Base-by-base conservation (phyloP, 2,888 invertebrate genomes). In the Drosophila affinis region DNA sequence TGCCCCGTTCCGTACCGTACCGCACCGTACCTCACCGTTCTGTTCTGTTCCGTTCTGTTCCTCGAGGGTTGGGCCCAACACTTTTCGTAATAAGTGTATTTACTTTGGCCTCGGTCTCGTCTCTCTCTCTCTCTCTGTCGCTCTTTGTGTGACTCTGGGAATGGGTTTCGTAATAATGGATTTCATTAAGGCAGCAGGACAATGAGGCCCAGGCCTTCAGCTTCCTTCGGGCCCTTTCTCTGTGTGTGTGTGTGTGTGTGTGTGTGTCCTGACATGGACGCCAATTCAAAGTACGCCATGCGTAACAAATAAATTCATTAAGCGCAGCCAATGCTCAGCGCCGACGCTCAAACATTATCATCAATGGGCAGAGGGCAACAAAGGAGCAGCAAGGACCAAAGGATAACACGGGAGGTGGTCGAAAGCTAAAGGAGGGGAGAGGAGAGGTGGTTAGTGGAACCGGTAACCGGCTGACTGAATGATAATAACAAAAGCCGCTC, bases 71-170 rank as follows among this genome's bases (percentile, higher is more conserved):
- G 70, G 70, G 78, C 75, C 81, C 75, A 88, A 88, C 83, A 88
- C 84, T 87, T 87, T 87, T 81, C 88, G 87, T 89, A 87, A 88
- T 88, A 83, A 87, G 88, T 87, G 88, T 83, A 84, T 88, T 88
- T 88, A 84, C 89, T 78, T 82, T 80, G 60, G 72, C 64, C 75
- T 58, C 56, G 32, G 34, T 48, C 12, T 21, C 58, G 32, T 21
- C 21, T 21, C 21, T 21, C 21, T 21, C 21, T 24, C 24, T 24
- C 24, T 24, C 24, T 46, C 46, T 64, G 39, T 34, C 18, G 39
- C 62, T 54, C 39, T 58, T 44, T 62, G 68, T 51, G 58, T 58
- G 52, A 52, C 60, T 39, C 53, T 77, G 82, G 58, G 78, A 89
- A 86, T 89, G 88, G 81, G 75, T 88, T 86, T 77, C 76, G 88